These are phyloP conservation scores for Heliocidaris erythrogramma DNA, from an alignment of 35 echinoderm and acorn worm genomes.

Conservation along the genomic window DNA sequence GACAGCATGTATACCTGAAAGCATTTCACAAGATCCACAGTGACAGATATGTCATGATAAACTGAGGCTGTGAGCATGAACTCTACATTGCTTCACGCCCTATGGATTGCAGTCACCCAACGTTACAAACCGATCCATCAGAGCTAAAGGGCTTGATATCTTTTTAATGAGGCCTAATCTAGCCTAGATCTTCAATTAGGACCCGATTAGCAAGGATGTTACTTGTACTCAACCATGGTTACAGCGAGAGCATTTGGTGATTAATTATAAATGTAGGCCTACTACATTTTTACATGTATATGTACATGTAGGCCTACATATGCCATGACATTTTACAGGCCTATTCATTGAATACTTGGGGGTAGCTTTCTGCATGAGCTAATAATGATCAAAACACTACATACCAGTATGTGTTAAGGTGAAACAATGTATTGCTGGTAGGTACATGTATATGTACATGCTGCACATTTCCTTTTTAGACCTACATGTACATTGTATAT, in stretches of 20 bases:
- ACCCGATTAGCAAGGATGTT: background rate
- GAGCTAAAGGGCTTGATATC: background rate
- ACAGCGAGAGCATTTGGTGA: background rate
- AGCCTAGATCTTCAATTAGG: constrained; percentile 10
- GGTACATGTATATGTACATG: too few relatives aligned
- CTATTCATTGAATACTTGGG: too few relatives aligned
- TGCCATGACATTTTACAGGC: too few relatives aligned
- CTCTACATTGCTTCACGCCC: background rate
- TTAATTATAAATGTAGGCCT: background rate
- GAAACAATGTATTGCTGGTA: too few relatives aligned
- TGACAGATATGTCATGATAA: background rate
- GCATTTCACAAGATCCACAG: background rate
- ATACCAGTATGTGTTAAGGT: too few relatives aligned
- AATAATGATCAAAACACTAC: too few relatives aligned
- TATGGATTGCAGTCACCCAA: background rate
- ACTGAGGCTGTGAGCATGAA: background rate
- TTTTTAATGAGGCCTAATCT: constrained; percentile 5
- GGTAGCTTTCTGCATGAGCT: too few relatives aligned
- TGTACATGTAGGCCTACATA: background rate
- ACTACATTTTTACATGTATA: background rate
- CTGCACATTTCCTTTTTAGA: too few relatives aligned
- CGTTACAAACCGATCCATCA: background rate
- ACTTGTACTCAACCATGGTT: background rate
- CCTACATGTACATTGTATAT: too few relatives aligned
- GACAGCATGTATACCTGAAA: background rate